Evolutionary conservation across 2,888 invertebrate genomes (phyloP).

Genomic region (Chrysomela aeneicollis): DNA sequence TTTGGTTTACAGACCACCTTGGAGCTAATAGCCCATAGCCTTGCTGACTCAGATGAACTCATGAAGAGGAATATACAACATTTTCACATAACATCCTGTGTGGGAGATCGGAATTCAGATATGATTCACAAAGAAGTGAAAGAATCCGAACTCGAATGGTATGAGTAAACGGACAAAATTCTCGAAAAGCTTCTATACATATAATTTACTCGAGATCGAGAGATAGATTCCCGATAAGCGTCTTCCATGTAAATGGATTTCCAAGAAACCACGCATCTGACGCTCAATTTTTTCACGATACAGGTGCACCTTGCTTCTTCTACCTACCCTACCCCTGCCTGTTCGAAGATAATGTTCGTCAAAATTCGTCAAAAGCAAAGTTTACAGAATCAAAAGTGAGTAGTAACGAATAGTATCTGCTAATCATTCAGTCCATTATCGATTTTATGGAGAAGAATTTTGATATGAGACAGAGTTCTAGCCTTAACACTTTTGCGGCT

Average conservation of each 20-base stretch:
- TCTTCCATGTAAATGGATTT: slow-evolving; percentile 4
- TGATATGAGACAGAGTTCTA: too few species aligned
- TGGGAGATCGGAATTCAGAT: not conserved
- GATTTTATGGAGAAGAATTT: too few species aligned
- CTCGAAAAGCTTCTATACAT: not conserved
- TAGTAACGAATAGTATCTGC: too few species aligned
- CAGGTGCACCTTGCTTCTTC: not conserved
- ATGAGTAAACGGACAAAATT: slow-evolving; percentile 2
- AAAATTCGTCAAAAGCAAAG: not conserved
- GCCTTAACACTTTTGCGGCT: too few species aligned
- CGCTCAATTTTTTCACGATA: not conserved
- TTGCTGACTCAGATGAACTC: not conserved
- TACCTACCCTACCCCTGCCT: not conserved
- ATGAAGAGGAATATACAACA: not conserved
- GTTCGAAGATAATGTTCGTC: not conserved
- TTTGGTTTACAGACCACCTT: too few species aligned
- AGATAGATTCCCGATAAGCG: slow-evolving; percentile 1
- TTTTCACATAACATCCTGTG: not conserved
- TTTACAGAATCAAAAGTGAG: too few species aligned
- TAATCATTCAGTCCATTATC: too few species aligned
- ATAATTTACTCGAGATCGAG: slow-evolving; percentile 5
- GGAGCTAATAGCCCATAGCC: too few species aligned
- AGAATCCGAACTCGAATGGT: not conserved
- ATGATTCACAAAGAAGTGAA: slow-evolving; percentile 5
- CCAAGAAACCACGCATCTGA: slow-evolving; percentile 3